Evolutionary conservation across 2,797 vertebrate species (phyloP), one percentile per base, ranked within the genome.

Genomic region (Botia kubotai): DNA sequence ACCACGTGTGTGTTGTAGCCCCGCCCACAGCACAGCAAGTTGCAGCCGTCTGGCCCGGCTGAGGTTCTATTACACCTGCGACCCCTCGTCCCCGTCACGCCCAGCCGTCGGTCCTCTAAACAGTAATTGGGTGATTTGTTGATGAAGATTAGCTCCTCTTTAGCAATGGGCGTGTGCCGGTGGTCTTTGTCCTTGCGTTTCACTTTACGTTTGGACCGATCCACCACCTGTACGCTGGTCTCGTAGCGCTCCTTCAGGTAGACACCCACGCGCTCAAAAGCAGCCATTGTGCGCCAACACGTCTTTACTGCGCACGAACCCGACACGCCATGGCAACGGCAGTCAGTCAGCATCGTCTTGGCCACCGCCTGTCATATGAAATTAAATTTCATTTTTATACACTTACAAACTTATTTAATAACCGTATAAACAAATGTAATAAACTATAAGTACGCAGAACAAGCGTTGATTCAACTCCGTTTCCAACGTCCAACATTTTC

Each of bases 241-340:
- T 99, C 97, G 13, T 99, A 99, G 36, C 95, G 96, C 50, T 97
- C 95, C 90, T 99, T 99, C 87, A 99, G 91, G 87, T 95, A 94
- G 0, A 69, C 84, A 2, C 98, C 98, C 3, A 99, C 94, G 1
- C 93, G 96, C 79, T 95, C 93, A 58, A 99, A 98, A 1, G 96
- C 87, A 0, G 97, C 96, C 96, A 98, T 96, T 0, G 93, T 95
- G 90, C 94, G 96, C 98, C 98, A 99, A 62, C 98, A 99, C 0
- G 98, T 99, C 92, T 98, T 99, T 81, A 99, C 96, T 0, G 96
- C 97, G 1, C 98, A 99, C 6, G 98, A 99, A 33, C 98, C 98
- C 0, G 98, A 99, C 78, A 99, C 94, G 6, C 98, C 98, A 0
- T 99, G 98, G 83, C 98, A 99, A 6, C 98, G 97, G 67, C 98